phyloP scores from a whole-genome alignment of 2,888 invertebrate species.

The Teleiodes luculella region DNA sequence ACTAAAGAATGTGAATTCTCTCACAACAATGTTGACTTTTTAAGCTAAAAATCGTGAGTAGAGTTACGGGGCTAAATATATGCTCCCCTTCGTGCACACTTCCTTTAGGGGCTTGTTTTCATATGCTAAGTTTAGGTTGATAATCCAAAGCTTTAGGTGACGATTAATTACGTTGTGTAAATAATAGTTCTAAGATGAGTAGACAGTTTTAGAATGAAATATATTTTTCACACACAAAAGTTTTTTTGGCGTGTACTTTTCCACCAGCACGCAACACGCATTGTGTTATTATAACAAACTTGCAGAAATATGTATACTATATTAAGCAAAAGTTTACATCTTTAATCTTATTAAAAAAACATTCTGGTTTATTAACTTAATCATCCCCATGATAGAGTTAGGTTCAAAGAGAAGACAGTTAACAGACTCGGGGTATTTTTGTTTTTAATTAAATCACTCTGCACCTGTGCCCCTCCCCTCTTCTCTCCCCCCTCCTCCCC shows the following conservation, averaged over 20 bases:
- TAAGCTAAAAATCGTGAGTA: conserved; percentile 4
- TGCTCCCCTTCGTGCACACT: conserved; percentile 3
- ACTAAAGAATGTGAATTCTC: conserved; percentile 1
- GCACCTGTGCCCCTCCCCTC: conserved; percentile 12
- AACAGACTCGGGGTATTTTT: conserved; percentile 10
- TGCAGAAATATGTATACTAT: too few relatives aligned
- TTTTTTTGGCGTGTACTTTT: too few relatives aligned
- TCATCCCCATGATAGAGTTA: background rate
- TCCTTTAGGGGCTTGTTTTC: background rate
- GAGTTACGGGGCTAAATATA: conserved; percentile 4
- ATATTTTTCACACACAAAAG: too few relatives aligned
- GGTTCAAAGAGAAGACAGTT: background rate
- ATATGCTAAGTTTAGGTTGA: background rate
- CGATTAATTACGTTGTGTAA: too few relatives aligned
- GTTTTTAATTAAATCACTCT: conserved; percentile 19
- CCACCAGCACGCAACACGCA: too few relatives aligned
- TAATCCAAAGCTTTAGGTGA: background rate
- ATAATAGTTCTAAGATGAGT: too few relatives aligned
- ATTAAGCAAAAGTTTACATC: too few relatives aligned
- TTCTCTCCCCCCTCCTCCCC: background rate
- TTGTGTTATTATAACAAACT: too few relatives aligned
- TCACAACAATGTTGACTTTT: background rate
- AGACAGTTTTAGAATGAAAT: too few relatives aligned
- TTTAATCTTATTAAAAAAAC: background rate
- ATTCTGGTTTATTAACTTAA: background rate